Base-by-base conservation (phyloP, 1,140 invertebrate species). In the Aphis gossypii region DNA sequence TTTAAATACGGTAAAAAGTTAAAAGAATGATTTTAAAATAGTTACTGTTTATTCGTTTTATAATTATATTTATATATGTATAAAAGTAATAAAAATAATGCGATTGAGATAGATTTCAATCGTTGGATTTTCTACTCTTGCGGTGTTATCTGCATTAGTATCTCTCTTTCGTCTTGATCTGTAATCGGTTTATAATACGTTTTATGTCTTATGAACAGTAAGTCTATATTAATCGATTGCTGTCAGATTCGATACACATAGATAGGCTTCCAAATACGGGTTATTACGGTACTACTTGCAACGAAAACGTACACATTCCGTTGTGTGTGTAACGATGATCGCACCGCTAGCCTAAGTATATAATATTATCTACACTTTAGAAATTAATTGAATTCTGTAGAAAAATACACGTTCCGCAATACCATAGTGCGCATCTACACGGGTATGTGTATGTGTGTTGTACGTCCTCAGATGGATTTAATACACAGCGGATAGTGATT, bases 221-320 rank as follows among this genome's bases (percentile, higher is more conserved):
- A 68, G 54, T 92, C 90, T 51, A 41, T 92, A 51, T 83, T 21
- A 92, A 83, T 83, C 68, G 68, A 92, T 92, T 92, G 14, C 90
- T 46, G n/a, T 92, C 68, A 51, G 46, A 38, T n/a, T n/a, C 60
- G 60, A 35, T 76, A 18, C n/a, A n/a, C 18, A n/a, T 76, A 76
- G 30, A 76, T 76, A 76, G 30, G n/a, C 8, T 14, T 18, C n/a
- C 7, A 21, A 1, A 4, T 23, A 25, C 41, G 9, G 56, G 35
- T 44, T 38, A 18, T 88, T 88, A 35, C 4, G 6, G 25, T n/a
- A 46, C 41, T 44, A 44, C 84, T 46, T 46, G 30, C 41, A 41
- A 68, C 38, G 56, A 46, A 90, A 56, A 21, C 23, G 89, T 68
- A 44, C 56, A 68, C 38, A 44, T 25, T 25, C 30, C 30, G 46